Base-by-base conservation (phyloP, 2,888 invertebrate genomes). In the Tholera decimalis region DNA sequence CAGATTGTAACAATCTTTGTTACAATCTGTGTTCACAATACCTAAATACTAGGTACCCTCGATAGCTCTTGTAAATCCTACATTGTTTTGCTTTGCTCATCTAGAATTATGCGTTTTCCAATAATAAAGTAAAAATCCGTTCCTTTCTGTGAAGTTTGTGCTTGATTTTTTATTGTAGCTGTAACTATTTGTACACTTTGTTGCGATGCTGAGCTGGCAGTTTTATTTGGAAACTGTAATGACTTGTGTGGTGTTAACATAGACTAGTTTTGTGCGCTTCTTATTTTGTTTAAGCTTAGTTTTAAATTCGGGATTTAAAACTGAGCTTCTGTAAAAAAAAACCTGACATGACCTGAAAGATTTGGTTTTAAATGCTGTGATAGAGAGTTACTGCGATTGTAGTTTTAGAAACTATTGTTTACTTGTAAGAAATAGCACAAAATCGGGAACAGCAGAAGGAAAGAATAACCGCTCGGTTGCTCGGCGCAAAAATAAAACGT, bases 91-190 rank as follows among this genome's bases (percentile, higher is more conserved):
- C 46, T 33, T 57, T 44, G 18, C 4, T 37, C 53, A 22, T 35
- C 15, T 43, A 49, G 26, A 58, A 70, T 58, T 58, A 77, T 70
- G 58, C 44, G 28, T 58, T 77, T 77, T 54, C 57, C 71, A 70
- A 76, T 70, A 64, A 28, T 26, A n/a, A 62, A 44, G 28, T 24
- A 30, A 56, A 41, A 63, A 53, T 55, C 37, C 46, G 13, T 59
- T 44, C 26, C 18, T 43, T 26, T 15, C 18, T 35, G 30, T 28
- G 22, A 39, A 59, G 44, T 64, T 64, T 28, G 54, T 20, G 28
- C 26, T 46, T 28, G 43, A 11, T 47, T 22, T 37, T 55, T 24
- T 55, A 50, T 50, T 64, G 51, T 20, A 22, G 33, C 22, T 58
- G 24, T 28, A 18, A 63, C 39, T 66, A 55, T 73, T 68, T 44